Evolutionary conservation across 1,140 invertebrate species (phyloP).

Genomic region (Drosophila asahinai): DNA sequence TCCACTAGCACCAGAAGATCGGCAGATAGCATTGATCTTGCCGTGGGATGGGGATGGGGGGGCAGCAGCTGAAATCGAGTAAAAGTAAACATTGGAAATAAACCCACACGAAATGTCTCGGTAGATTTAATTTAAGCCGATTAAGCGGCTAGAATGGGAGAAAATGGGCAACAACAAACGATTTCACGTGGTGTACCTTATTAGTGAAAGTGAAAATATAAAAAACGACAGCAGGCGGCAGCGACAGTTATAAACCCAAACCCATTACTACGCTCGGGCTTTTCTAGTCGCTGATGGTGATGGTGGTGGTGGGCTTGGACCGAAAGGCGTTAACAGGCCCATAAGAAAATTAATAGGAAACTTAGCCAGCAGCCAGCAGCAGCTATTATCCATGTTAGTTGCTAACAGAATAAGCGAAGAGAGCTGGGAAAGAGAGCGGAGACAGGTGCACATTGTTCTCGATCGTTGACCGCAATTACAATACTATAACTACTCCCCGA

Average conservation of each 20-base stretch:
- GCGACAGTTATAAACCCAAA: conserved; percentile 67
- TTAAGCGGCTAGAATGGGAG: conserved; percentile 45
- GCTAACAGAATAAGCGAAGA: conserved; percentile 26
- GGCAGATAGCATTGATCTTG: conserved; percentile 40
- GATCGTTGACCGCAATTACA: conserved; percentile 66
- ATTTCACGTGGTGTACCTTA: conserved; percentile 47
- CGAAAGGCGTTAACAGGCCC: conserved; percentile 31
- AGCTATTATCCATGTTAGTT: conserved; percentile 9
- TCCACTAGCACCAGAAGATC: conserved; percentile 10
- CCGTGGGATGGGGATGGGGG: conserved; percentile 15
- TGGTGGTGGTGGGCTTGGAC: neutral
- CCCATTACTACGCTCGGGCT: conserved; percentile 29
- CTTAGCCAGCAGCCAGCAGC: conserved; percentile 2
- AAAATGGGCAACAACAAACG: conserved; percentile 40
- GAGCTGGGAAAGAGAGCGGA: conserved; percentile 39
- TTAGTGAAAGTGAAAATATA: conserved; percentile 70
- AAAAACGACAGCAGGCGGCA: conserved; percentile 39
- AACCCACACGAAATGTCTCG: conserved; percentile 43
- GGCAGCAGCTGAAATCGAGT: conserved; percentile 22
- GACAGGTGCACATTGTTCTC: conserved; percentile 70
- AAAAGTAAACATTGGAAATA: conserved; percentile 35
- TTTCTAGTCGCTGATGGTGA: neutral
- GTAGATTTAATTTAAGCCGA: conserved; percentile 43
- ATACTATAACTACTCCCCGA: conserved; percentile 25
- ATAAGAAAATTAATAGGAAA: conserved; percentile 47